Conservation (phyloP, 2,888 invertebrate genomes). For the Octonoba sinensis region DNA sequence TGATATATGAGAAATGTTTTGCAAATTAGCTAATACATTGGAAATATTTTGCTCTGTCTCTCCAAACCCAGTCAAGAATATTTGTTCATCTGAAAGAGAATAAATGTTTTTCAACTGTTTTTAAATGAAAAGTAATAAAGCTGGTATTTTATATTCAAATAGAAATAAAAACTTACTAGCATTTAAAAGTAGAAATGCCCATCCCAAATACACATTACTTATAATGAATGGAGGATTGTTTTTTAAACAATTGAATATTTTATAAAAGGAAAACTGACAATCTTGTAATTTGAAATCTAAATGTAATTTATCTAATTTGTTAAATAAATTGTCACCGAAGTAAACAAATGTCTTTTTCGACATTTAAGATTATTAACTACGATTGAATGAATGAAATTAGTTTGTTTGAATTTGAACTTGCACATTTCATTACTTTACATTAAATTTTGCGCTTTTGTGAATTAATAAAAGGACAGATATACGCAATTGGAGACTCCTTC, state of each 20-base stretch:
- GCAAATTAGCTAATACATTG: not conserved
- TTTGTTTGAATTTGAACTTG: too few relatives aligned
- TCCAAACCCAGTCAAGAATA: constrained; percentile 2
- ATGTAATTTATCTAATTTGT: constrained; percentile 16
- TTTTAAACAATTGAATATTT: constrained; percentile 13
- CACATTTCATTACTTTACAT: too few relatives aligned
- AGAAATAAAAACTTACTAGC: constrained; percentile 8
- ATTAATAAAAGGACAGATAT: too few relatives aligned
- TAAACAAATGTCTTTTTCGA: constrained; percentile 16
- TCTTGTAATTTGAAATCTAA: not conserved
- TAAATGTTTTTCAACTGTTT: not conserved
- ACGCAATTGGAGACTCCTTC: too few relatives aligned
- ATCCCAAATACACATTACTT: constrained; percentile 32
- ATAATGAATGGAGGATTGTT: not conserved
- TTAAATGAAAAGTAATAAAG: not conserved
- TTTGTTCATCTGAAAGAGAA: not conserved
- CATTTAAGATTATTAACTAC: too few relatives aligned
- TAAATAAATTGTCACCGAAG: constrained; percentile 29
- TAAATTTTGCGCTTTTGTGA: too few relatives aligned
- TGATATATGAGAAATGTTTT: constrained; percentile 4
- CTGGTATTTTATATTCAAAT: not conserved
- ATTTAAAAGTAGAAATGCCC: constrained; percentile 26
- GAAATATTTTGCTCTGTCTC: not conserved
- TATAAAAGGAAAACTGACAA: not conserved
- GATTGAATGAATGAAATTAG: too few relatives aligned